Conservation (phyloP, 2,113 vertebrate species). For the Procavia capensis region DNA sequence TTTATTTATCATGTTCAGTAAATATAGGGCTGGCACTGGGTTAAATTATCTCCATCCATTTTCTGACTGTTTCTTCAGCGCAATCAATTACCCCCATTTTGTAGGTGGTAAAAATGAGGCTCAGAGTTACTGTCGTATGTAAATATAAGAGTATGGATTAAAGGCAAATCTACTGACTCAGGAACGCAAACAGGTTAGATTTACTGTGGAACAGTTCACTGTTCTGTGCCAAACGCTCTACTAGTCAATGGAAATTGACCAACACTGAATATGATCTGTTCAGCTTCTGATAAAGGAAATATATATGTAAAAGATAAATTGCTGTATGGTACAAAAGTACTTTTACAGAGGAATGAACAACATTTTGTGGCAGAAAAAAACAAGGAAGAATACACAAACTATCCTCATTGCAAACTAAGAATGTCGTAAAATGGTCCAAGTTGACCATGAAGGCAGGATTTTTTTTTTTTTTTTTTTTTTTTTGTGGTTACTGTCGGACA, state of each 20-base stretch:
- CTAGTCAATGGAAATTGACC: background rate
- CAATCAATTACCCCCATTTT: background rate
- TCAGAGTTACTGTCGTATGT: background rate
- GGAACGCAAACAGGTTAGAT: background rate
- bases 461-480: background rate
- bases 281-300: background rate
- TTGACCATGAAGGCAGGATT: background rate
- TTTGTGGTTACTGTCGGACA: background rate
- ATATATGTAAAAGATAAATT: background rate
- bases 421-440: background rate
- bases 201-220: background rate
- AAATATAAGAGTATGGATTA: background rate
- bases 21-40: background rate
- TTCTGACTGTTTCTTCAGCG: background rate
- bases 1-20: background rate
- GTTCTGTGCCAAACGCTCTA: background rate
- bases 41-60: background rate
- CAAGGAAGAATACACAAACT: background rate
- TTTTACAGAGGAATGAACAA: background rate
- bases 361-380: background rate
- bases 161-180: background rate
- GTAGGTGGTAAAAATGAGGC: background rate
- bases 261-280: background rate
- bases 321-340: background rate
- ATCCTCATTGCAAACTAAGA: background rate